These are phyloP conservation scores for Pipa parva DNA, from an alignment of 2,113 vertebrate genomes.

Conservation along the genomic window DNA sequence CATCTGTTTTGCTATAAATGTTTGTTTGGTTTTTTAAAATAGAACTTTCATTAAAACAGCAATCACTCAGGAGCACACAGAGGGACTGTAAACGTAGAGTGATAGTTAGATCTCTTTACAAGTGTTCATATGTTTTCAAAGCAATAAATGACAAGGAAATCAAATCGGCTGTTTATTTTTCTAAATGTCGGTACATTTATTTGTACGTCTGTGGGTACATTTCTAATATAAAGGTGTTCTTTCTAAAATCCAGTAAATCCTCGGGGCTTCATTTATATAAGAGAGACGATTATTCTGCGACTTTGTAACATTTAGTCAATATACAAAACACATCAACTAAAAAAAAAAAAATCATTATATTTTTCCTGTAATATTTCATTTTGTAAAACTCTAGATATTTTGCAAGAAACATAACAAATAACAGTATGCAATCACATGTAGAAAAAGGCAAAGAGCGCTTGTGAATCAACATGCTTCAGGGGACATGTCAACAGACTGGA, in stretches of 20 bases:
- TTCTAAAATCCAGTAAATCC: neutral
- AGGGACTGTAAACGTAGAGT: neutral
- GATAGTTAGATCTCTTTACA: slow-evolving; percentile 9
- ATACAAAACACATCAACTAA: too few species aligned
- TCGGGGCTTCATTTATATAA: neutral
- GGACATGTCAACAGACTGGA: too few species aligned
- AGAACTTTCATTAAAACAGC: slow-evolving; percentile 24
- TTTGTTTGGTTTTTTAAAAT: too few species aligned
- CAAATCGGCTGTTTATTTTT: neutral
- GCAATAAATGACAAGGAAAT: slow-evolving; percentile 17
- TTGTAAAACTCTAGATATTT: neutral
- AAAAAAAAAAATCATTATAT: neutral
- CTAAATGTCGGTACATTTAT: slow-evolving; percentile 7
- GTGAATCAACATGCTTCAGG: too few species aligned
- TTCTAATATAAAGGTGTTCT: neutral
- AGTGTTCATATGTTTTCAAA: slow-evolving; percentile 1
- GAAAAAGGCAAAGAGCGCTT: too few species aligned
- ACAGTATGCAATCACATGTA: too few species aligned
- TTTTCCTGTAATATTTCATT: neutral
- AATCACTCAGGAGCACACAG: neutral
- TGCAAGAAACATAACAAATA: slow-evolving; percentile 2
- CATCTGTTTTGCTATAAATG: slow-evolving; percentile 11
- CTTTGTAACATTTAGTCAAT: too few species aligned
- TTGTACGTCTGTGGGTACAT: neutral
- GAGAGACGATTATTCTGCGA: neutral